Percentiles rank a stretch among this genome's conserved stretches.
Evolutionary conservation across 2,797 vertebrate genomes (phyloP).

Genomic region (Odontamblyopus rebecca): DNA sequence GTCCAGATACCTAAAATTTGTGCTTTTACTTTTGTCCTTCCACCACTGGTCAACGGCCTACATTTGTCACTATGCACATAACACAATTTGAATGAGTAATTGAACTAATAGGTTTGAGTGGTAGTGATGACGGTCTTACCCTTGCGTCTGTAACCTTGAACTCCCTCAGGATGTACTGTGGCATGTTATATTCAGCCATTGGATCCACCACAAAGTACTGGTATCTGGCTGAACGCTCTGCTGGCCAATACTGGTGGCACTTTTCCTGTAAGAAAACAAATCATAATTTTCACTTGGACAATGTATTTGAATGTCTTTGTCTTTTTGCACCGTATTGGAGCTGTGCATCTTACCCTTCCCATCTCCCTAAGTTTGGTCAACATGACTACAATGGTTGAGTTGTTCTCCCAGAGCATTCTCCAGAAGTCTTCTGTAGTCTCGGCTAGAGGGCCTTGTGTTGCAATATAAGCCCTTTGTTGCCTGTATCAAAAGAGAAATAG

Average conservation of each 20-base stretch:
- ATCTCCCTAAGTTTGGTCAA: conserved; percentile 95
- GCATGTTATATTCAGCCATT: conserved; percentile 99
- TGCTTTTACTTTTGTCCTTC: no score
- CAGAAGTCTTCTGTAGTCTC: conserved; percentile 98
- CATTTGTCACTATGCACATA: not conserved
- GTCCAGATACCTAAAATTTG: no score
- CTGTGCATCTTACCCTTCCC: conserved; percentile 83
- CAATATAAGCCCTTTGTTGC: conserved; percentile 96
- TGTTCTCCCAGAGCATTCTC: conserved; percentile 98
- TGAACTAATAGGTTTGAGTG: not conserved
- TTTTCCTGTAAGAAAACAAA: conserved; percentile 82
- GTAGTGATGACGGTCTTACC: conserved; percentile 73
- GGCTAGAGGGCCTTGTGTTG: conserved; percentile 92
- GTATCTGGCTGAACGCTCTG: conserved; percentile 93
- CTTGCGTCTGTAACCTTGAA: conserved; percentile 98
- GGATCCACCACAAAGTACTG: conserved; percentile 98
- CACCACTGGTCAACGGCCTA: not conserved
- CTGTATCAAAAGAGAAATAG: conserved; percentile 60
- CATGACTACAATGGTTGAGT: conserved; percentile 98
- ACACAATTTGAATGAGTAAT: not conserved
- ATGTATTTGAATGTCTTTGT: not conserved
- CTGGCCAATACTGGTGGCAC: conserved; percentile 98
- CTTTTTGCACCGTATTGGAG: not conserved
- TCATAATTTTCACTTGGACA: not conserved
- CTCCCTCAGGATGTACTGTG: conserved; percentile 95